These are phyloP conservation scores for Sebastes miniatus DNA, from an alignment of 2,797 vertebrate species.

Conservation along the genomic window DNA sequence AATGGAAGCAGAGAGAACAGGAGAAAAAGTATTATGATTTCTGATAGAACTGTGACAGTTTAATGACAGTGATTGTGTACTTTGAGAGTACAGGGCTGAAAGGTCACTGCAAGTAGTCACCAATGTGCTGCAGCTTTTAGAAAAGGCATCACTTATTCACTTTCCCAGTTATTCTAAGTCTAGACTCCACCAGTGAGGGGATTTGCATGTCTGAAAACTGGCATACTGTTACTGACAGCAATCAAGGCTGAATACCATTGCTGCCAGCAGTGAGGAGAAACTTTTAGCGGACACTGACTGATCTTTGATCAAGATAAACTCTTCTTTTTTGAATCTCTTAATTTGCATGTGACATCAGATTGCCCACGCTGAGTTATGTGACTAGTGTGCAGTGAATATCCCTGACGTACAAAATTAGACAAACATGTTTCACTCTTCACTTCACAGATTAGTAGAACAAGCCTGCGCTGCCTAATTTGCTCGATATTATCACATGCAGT, in stretches of 20 bases:
- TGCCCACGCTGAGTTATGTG: slow-evolving; percentile 4
- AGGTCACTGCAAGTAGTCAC: background rate
- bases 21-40: background rate
- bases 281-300: too few species aligned
- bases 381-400: slow-evolving; percentile 7
- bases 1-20: background rate
- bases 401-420: slow-evolving; percentile 19
- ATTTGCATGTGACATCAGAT: slow-evolving; percentile 28
- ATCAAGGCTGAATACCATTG: background rate
- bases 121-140: background rate
- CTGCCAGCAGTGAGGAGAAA: background rate
- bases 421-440: slow-evolving; percentile 43
- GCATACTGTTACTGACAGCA: background rate
- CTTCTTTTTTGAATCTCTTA: too few species aligned
- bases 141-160: background rate
- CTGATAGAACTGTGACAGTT: background rate
- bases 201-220: background rate
- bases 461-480: slow-evolving; percentile 25
- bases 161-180: background rate
- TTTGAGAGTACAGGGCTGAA: background rate
- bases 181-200: too few species aligned
- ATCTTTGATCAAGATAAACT: background rate
- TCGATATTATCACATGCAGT: slow-evolving; percentile 28
- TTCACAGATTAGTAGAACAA: slow-evolving; percentile 49
- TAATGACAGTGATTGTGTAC: background rate